Evolutionary conservation across 92 coral and sea anemone species (phyloP), one percentile per base, ranked within the genome.

Genomic region (Porites cylindrica): DNA sequence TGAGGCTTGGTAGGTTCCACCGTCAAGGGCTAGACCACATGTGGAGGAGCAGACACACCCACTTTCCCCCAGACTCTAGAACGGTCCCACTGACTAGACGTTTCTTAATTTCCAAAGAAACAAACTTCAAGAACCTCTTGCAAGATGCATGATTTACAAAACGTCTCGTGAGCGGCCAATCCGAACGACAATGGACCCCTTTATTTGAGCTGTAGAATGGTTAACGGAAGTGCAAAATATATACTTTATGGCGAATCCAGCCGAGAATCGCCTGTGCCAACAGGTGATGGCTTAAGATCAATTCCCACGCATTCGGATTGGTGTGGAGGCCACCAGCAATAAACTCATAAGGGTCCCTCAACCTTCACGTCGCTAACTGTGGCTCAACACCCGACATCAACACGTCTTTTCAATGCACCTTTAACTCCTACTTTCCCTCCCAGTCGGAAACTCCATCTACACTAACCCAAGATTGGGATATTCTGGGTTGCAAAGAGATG

Each of bases 1-100:
- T 85, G 54, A 26, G 88, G 93, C 69, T 91, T 91, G 17, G 91
- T 21, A 3, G 91, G 93, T 70, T 91, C 93, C 29, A 87, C 86
- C 8, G 89, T 89, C 19, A 89, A 70, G 32, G 92, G 92, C 53
- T 78, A 51, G 20, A 77, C 32, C 32, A 84, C 16, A 32, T 84
- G 43, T 21, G 92, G 89, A 50, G 89, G 89, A 10, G 43, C 85
- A 20, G 29, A 68, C 50, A 13, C 68, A 19, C 86, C 66, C 52
- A 87, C 76, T 50, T 23, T 47, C 61, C 86, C 82, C 90, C 90
- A 77, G 51, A 84, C 82, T 32, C 62, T 67, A 51, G 24, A 23
- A 84, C 19, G 10, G 88, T 82, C 17, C 88, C 82, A 21, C 75
- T 61, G 51, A 38, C 24, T 11, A 84, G 62, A 20, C 82, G 72